Conservation (phyloP, 2,113 vertebrate species). For the Corythoichthys haematopterus region DNA sequence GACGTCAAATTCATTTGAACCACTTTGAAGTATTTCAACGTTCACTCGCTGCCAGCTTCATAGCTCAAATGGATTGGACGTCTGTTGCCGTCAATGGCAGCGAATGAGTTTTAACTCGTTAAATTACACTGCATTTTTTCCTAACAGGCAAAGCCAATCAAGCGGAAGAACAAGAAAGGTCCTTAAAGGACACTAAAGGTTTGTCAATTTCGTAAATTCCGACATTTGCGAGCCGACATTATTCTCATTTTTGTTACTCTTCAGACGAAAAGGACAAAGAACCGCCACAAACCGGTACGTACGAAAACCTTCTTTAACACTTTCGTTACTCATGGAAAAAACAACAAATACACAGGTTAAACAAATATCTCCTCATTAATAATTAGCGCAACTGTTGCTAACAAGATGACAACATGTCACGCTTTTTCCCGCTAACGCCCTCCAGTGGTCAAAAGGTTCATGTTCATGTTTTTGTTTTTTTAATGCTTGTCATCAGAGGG, state of each 20-base stretch:
- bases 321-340: background rate
- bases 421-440: background rate
- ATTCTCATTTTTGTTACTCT: background rate
- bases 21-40: too few relatives aligned
- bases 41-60: too few relatives aligned
- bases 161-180: constrained; percentile 38
- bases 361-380: background rate
- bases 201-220: background rate
- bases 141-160: constrained; percentile 42
- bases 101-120: background rate
- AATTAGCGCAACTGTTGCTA: background rate
- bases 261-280: constrained; percentile 54
- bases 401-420: background rate
- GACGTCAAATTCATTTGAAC: too few relatives aligned
- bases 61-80: too few relatives aligned
- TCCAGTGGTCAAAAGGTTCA: background rate
- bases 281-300: constrained; percentile 53
- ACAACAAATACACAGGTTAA: background rate
- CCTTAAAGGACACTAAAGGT: constrained; percentile 52
- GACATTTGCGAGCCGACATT: background rate
- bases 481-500: constrained; percentile 57
- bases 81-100: too few relatives aligned
- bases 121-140: background rate
- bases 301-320: background rate
- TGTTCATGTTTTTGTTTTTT: background rate